Evolutionary conservation across 2,113 vertebrate species (phyloP), one percentile per base, ranked within the genome.

Genomic region (Varanus komodoensis): DNA sequence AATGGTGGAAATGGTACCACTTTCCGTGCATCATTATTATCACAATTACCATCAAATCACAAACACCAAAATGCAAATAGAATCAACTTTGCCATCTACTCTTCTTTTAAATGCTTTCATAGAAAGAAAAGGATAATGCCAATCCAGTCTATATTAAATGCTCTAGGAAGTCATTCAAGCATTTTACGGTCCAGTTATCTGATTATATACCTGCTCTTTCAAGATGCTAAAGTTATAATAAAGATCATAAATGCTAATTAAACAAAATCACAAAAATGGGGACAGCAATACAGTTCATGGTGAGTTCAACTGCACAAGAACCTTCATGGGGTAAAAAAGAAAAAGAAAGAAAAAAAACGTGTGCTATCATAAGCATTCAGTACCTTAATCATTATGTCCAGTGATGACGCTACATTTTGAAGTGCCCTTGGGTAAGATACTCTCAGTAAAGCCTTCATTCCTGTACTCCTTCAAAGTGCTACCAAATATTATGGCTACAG

Each of bases 71-170:
- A 7, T 15, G 44, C n/a, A 50, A 78, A 89, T 64, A 67, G 38
- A 50, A 89, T 48, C 50, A 79, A 86, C 73, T 95, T 95, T 95
- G 52, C 84, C 75, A 50, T 9, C 93, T 89, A 71, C 34, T 89
- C 27, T 90, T 88, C 84, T 88, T 82, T 48, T 83, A 90, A 29
- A 32, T 91, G 32, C 50, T 69, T 79, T 89, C 91, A 89, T 38
- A 91, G 89, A 90, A 90, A 88, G 87, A 91, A 81, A 71, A 94
- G 21, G 44, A 89, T 84, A 87, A 92, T 94, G 81, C 52, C 80
- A 80, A 0, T 75, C 74, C 52, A 89, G 52, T 9, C 69, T 90
- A 61, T 74, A 90, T 14, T 71, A 54, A 54, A 84, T 92, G 2
- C 0, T 0, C 0, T 0, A 69, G 21, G 27, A 48, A 88, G 67